Percentiles rank a stretch among this genome's conserved stretches.
phyloP scores from a whole-genome alignment of 92 coral and sea anemone genomes.

The Hydrozoanthus gracilis region DNA sequence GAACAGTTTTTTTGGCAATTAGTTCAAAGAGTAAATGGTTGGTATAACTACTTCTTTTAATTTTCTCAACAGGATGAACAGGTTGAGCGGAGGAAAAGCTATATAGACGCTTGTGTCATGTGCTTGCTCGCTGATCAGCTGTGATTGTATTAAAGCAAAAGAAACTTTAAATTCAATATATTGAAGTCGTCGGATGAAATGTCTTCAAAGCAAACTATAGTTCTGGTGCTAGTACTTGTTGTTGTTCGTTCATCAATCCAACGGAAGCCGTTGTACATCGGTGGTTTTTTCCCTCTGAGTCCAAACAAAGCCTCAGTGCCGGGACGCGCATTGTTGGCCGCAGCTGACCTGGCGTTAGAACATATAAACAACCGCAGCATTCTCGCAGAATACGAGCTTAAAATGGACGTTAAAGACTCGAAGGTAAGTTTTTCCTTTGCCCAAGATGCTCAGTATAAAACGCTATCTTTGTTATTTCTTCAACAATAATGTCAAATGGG shows the following conservation, averaged over 20 bases:
- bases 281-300: constrained; percentile 90
- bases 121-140: background rate
- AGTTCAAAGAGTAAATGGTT: background rate
- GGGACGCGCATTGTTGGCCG: constrained; percentile 78
- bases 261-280: constrained; percentile 70
- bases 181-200: background rate
- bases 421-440: constrained; percentile 61
- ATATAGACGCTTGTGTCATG: background rate
- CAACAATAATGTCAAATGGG: background rate
- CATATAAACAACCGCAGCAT: constrained; percentile 85
- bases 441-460: background rate
- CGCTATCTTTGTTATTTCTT: background rate
- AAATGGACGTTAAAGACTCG: constrained; percentile 81
- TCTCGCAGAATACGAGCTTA: constrained; percentile 70
- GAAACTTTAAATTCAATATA: background rate
- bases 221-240: background rate
- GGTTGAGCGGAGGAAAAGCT: background rate
- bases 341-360: constrained; percentile 84
- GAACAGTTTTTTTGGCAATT: background rate
- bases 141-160: background rate
- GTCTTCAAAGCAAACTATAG: constrained; percentile 11
- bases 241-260: constrained; percentile 19
- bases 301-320: constrained; percentile 98
- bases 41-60: background rate
- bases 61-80: constrained; percentile 18